A percentile compares a stretch with the other conserved stretches of the same genome.
These are phyloP conservation scores for Clepsis dumicolana DNA, from an alignment of 2,888 invertebrate species.

Conservation along the genomic window DNA sequence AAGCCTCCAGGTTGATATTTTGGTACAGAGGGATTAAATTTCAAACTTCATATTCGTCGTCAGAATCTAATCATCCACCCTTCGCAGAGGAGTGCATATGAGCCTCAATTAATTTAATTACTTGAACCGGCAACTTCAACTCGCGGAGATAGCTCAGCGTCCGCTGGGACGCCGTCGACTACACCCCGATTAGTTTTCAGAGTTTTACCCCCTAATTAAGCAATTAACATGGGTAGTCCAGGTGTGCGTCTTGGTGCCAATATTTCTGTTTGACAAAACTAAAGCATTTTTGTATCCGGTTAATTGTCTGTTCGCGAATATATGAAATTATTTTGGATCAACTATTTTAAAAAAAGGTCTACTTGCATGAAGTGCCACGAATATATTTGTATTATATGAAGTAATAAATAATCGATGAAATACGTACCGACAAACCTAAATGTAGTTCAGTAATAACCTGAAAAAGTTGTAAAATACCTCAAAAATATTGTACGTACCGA, in stretches of 20 bases:
- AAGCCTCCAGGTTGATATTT: neutral
- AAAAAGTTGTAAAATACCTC: too few relatives aligned
- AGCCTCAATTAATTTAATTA: slow-evolving; percentile 38
- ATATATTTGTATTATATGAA: too few relatives aligned
- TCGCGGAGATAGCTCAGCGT: slow-evolving; percentile 17
- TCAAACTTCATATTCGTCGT: slow-evolving; percentile 8
- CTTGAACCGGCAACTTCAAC: slow-evolving; percentile 25
- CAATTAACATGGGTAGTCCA: neutral
- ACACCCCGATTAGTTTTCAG: slow-evolving; percentile 37
- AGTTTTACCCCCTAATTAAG: slow-evolving; percentile 20
- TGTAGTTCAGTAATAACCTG: too few relatives aligned
- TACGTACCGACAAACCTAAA: too few relatives aligned
- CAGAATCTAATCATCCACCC: slow-evolving; percentile 10
- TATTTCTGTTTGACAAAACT: too few relatives aligned
- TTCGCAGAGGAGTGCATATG: slow-evolving; percentile 16
- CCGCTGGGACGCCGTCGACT: slow-evolving; percentile 27
- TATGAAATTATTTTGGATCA: too few relatives aligned
- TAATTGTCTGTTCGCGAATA: neutral
- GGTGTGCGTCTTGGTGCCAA: neutral
- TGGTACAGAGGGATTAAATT: neutral
- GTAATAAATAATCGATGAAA: too few relatives aligned
- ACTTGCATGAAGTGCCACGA: too few relatives aligned
- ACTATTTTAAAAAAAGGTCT: too few relatives aligned
- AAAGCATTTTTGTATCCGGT: too few relatives aligned
- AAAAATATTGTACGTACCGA: too few relatives aligned